Percentiles rank a stretch among this genome's conserved stretches.
phyloP scores from a whole-genome alignment of 2,888 invertebrate species.

The Pristionchus japonicus region DNA sequence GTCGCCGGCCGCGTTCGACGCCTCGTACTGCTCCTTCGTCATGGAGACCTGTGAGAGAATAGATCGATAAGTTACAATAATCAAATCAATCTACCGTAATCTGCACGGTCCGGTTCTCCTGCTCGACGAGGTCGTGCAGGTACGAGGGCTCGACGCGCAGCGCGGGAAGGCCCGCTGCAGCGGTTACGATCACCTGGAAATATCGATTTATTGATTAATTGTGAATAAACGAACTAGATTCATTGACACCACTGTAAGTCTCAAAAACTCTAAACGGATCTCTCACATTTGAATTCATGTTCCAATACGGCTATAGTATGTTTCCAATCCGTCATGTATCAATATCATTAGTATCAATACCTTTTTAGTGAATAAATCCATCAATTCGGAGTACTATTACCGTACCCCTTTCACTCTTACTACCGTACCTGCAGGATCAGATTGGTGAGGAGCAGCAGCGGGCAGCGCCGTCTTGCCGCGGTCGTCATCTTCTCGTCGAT shows the following conservation, averaged over 20 bases:
- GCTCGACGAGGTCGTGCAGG: conserved; percentile 53
- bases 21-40: conserved; percentile 28
- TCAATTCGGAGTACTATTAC: conserved; percentile 1
- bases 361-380: too few relatives aligned
- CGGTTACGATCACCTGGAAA: conserved; percentile 15
- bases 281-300: background rate
- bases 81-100: conserved; percentile 45
- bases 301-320: background rate
- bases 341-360: too few relatives aligned
- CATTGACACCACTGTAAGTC: background rate
- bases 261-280: background rate
- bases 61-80: background rate
- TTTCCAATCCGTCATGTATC: background rate
- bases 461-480: conserved; percentile 49
- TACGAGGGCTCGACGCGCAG: conserved; percentile 49
- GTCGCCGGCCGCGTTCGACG: background rate
- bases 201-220: background rate
- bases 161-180: background rate
- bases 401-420: background rate
- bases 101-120: conserved; percentile 48
- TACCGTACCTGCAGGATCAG: conserved; percentile 55
- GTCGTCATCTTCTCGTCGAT: conserved; percentile 18
- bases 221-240: background rate
- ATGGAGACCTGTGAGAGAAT: conserved; percentile 12
- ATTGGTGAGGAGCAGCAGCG: conserved; percentile 58